A percentile compares a stretch with the other conserved stretches of the same genome.
phyloP scores from a whole-genome alignment of 2,888 invertebrate genomes.

The Serrognathus titanus region DNA sequence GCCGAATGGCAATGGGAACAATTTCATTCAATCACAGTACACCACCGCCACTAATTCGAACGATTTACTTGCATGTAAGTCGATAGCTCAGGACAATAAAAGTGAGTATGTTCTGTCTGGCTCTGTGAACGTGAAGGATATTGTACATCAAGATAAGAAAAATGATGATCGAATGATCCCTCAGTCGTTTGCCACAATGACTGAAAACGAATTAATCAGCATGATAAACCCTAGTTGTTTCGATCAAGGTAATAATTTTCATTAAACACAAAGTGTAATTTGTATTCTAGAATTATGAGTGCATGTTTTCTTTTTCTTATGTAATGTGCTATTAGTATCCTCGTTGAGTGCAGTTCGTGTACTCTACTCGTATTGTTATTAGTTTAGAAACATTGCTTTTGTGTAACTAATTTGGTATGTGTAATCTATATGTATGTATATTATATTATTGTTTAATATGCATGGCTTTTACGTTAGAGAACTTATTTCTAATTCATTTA shows the following conservation, averaged over 20 bases:
- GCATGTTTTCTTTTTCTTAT: conserved; percentile 8
- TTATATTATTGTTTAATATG: neutral
- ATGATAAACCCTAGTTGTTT: conserved; percentile 89
- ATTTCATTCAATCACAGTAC: conserved; percentile 26
- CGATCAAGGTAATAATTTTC: conserved; percentile 64
- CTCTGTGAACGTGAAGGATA: conserved; percentile 45
- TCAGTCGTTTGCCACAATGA: conserved; percentile 77
- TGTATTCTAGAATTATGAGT: conserved; percentile 19
- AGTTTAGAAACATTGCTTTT: neutral
- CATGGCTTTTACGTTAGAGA: neutral
- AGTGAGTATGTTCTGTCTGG: conserved; percentile 47
- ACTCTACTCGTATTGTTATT: neutral
- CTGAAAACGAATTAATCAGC: conserved; percentile 82
- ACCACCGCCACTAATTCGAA: conserved; percentile 39
- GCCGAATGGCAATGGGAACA: conserved; percentile 22
- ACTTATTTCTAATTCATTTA: conserved; percentile 32
- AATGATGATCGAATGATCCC: conserved; percentile 58
- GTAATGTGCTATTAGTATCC: neutral
- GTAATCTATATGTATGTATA: neutral
- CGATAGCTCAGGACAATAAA: conserved; percentile 52
- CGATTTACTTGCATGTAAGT: conserved; percentile 55
- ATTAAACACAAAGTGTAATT: conserved; percentile 21
- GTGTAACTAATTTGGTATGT: neutral
- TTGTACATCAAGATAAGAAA: conserved; percentile 40
- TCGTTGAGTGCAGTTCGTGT: neutral